Percentiles rank a stretch among this genome's conserved stretches.
Evolutionary conservation across 2,113 vertebrate genomes (phyloP).

Genomic region (Daubentonia madagascariensis): DNA sequence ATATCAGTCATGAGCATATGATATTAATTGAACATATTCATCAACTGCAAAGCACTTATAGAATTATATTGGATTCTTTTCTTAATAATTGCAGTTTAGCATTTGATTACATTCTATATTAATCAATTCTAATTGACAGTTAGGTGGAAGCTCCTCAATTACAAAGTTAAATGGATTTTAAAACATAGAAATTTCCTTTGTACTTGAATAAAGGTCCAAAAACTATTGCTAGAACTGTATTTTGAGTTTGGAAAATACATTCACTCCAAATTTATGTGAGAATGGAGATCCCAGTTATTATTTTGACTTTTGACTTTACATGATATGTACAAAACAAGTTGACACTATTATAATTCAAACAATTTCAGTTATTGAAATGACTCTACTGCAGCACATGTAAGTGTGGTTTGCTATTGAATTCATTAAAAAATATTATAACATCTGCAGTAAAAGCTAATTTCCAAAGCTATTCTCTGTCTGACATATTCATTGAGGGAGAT

Average conservation of each 20-base stretch:
- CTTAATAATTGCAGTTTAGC: constrained; percentile 6
- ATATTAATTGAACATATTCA: constrained; percentile 7
- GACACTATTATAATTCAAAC: background rate
- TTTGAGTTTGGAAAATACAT: background rate
- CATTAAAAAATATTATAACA: background rate
- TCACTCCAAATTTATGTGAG: background rate
- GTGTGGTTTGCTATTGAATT: background rate
- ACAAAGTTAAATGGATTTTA: constrained; percentile 6
- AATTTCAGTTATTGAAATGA: background rate
- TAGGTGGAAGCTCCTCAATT: background rate
- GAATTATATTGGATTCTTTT: background rate
- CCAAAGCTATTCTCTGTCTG: background rate
- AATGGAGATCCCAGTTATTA: background rate
- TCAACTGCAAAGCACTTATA: constrained; percentile 27
- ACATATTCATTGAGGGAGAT: background rate
- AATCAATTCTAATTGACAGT: background rate
- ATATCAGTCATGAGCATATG: background rate
- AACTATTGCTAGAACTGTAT: background rate
- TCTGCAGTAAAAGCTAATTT: background rate
- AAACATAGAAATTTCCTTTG: background rate
- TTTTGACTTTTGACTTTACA: background rate
- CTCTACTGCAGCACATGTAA: background rate
- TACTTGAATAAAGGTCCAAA: background rate
- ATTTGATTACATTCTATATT: constrained; percentile 13
- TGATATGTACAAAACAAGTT: background rate